Conservation (phyloP, 2,113 vertebrate species). For the Sceloporus undulatus region DNA sequence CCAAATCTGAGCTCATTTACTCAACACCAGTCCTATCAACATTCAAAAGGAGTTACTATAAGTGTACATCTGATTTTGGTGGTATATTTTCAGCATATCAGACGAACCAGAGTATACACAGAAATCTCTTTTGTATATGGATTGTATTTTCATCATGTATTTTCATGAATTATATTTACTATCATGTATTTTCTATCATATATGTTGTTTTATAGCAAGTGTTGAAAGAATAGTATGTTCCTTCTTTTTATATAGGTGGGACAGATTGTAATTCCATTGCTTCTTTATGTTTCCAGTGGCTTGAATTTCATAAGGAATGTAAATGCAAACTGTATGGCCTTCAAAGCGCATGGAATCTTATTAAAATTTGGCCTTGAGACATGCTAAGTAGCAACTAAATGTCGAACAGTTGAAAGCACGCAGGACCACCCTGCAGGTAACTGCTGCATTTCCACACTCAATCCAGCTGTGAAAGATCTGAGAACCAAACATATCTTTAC, state of each 20-base stretch:
- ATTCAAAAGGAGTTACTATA: background rate
- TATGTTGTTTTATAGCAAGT: background rate
- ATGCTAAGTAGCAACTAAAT: conserved; percentile 34
- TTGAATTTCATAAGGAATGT: conserved; percentile 46
- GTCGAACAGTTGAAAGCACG: conserved; percentile 22
- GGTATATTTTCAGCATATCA: background rate
- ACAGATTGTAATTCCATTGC: conserved; percentile 29
- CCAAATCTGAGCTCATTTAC: background rate
- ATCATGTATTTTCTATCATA: fast-evolving
- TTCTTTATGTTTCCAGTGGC: conserved; percentile 19
- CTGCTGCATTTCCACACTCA: background rate
- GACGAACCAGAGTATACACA: conserved; percentile 11
- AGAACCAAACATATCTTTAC: background rate
- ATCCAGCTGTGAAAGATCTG: conserved; percentile 43
- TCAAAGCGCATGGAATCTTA: conserved; percentile 40
- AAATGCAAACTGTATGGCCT: background rate
- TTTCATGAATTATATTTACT: too few relatives aligned
- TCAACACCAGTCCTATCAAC: background rate
- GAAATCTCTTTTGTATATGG: background rate
- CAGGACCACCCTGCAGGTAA: conserved; percentile 49
- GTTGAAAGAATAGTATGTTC: conserved; percentile 19
- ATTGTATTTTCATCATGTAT: fast-evolving
- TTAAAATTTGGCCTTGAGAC: conserved; percentile 34
- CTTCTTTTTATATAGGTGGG: conserved; percentile 42
- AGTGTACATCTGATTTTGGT: background rate